A percentile compares a stretch with the other conserved stretches of the same genome.
These are phyloP conservation scores for Synergus japonicus DNA, from an alignment of 2,888 invertebrate genomes.

Conservation along the genomic window DNA sequence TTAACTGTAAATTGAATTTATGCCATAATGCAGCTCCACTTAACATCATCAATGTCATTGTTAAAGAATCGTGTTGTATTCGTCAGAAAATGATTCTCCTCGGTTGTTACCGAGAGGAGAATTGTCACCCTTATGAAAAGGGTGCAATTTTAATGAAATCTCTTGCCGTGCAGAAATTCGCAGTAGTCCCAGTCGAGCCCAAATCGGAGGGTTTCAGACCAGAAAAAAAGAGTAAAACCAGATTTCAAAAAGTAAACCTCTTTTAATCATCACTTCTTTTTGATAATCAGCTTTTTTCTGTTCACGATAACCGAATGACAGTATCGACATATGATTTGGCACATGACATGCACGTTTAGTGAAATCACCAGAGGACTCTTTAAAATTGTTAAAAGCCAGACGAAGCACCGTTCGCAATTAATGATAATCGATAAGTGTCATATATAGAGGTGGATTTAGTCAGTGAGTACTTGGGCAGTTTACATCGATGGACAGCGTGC, in stretches of 20 bases:
- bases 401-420: conserved; percentile 51
- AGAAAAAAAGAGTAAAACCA: too few relatives aligned
- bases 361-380: conserved; percentile 51
- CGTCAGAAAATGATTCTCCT: not conserved
- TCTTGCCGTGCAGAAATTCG: too few relatives aligned
- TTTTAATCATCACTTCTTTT: not conserved
- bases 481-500: conserved; percentile 19
- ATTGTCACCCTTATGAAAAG: not conserved
- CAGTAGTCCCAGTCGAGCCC: too few relatives aligned
- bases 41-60: conserved; percentile 25
- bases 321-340: conserved; percentile 49
- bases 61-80: conserved; percentile 17
- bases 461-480: conserved; percentile 18
- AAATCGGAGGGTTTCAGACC: too few relatives aligned
- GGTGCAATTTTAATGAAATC: not conserved
- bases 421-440: conserved; percentile 51
- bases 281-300: not conserved
- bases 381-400: conserved; percentile 44
- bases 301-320: conserved; percentile 47
- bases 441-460: conserved; percentile 47
- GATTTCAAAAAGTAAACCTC: too few relatives aligned
- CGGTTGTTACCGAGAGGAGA: not conserved
- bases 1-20: conserved; percentile 45
- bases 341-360: conserved; percentile 41
- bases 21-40: conserved; percentile 40